Evolutionary conservation across 2,113 vertebrate species (phyloP).

Genomic region (Cygnus buccinator): DNA sequence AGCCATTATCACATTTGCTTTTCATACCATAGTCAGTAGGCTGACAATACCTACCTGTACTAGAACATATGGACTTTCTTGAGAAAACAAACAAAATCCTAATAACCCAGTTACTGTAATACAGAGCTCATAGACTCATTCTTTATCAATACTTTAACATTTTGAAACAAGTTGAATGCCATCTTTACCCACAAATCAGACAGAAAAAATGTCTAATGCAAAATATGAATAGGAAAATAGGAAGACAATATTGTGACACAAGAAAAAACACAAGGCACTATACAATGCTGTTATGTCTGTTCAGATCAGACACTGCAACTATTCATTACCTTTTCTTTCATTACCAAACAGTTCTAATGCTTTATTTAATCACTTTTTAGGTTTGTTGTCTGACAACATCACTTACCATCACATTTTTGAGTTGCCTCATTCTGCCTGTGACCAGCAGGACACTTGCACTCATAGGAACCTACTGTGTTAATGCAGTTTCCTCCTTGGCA

Average conservation of each 20-base stretch:
- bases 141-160: neutral
- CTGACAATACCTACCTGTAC: neutral
- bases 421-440: conserved; percentile 77
- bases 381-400: neutral
- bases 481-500: conserved; percentile 82
- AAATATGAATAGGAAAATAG: neutral
- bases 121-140: neutral
- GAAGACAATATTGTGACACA: neutral
- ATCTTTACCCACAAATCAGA: neutral
- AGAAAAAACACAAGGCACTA: neutral
- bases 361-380: neutral
- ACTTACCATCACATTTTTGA: conserved; percentile 82
- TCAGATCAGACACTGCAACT: neutral
- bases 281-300: neutral
- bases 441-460: conserved; percentile 80
- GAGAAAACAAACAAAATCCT: neutral
- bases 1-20: neutral
- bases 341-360: neutral
- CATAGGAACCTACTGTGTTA: conserved; percentile 80
- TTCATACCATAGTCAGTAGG: neutral
- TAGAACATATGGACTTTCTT: neutral
- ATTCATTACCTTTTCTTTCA: neutral
- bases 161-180: neutral
- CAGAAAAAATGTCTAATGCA: neutral
- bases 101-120: neutral